Percentiles rank a stretch among this genome's conserved stretches.
These are phyloP conservation scores for Toxotes lorentzi DNA, from an alignment of 2,797 vertebrate genomes.

Conservation along the genomic window DNA sequence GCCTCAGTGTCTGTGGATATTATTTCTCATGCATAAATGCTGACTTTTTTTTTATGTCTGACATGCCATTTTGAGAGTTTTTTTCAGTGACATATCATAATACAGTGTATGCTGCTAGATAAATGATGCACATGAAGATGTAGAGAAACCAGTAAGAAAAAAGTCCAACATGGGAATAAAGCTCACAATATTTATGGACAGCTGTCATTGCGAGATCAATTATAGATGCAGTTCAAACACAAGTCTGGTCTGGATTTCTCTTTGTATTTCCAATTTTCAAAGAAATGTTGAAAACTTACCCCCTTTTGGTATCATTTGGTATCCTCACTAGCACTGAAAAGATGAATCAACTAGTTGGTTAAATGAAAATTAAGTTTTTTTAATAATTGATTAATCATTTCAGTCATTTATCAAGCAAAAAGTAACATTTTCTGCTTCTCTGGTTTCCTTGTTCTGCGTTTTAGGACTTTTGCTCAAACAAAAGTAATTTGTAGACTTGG, in stretches of 20 bases:
- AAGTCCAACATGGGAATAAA: not conserved
- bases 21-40: constrained; percentile 22
- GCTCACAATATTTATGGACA: not conserved
- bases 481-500: not conserved
- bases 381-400: not conserved
- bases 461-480: not conserved
- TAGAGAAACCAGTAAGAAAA: not conserved
- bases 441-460: not conserved
- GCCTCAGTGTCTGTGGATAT: not conserved
- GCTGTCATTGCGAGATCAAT: not conserved
- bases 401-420: not conserved
- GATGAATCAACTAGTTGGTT: not conserved
- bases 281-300: not conserved
- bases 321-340: not conserved
- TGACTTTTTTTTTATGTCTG: constrained; percentile 1
- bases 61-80: not conserved
- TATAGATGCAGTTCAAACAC: not conserved
- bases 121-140: constrained; percentile 11
- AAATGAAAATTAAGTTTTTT: not conserved
- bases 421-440: not conserved
- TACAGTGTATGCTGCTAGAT: constrained; percentile 5
- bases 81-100: not conserved
- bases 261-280: not conserved
- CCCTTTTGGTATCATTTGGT: not conserved
- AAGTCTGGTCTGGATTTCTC: not conserved